Evolutionary conservation across 2,888 invertebrate genomes (phyloP), one percentile per base, ranked within the genome.

Genomic region (Troides oblongomaculatus): DNA sequence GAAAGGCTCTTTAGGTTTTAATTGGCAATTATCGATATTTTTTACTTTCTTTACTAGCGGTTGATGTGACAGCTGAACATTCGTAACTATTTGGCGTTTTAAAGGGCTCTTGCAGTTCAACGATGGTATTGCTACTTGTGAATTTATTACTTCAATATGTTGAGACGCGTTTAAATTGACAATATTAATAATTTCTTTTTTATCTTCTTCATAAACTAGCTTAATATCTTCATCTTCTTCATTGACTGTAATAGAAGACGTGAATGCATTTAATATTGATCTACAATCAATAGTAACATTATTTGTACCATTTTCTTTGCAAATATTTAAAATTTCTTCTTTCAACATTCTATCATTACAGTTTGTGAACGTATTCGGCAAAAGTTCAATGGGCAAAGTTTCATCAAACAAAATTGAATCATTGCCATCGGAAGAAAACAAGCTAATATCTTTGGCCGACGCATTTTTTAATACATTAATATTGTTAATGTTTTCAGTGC

Each of bases 341-440:
- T 83, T 71, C 46, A 62, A 58, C 65, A 73, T 46, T 21, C 46
- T 39, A 62, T 74, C 73, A 69, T 83, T 87, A 74, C 83, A 89
- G 64, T 93, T 90, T 23, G 93, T 78, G 46, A 93, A 80, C 72
- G 92, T 89, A 75, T 88, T 91, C 18, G 93, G 81, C 77, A 94
- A 89, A 60, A 89, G 84, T 74, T 94, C 93, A 60, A 94, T 74
- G 46, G 92, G 88, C 56, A 94, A 83, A 77, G 94, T 94, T 63
- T 94, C 94, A 74, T 93, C 93, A 79, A 94, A 94, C 62, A 94
- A 78, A 81, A 90, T 93, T 3, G 93, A 93, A 83, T 92, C 93
- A 66, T 91, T 89, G 56, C 87, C 90, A 64, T 93, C 92, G 7
- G 88, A 88, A 53, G 91, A 90, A 81, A 92, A 90, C 53, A 92